Evolutionary conservation across 2,888 invertebrate genomes (phyloP), one percentile per base, ranked within the genome.

Genomic region (Tricholauxania praeusta): DNA sequence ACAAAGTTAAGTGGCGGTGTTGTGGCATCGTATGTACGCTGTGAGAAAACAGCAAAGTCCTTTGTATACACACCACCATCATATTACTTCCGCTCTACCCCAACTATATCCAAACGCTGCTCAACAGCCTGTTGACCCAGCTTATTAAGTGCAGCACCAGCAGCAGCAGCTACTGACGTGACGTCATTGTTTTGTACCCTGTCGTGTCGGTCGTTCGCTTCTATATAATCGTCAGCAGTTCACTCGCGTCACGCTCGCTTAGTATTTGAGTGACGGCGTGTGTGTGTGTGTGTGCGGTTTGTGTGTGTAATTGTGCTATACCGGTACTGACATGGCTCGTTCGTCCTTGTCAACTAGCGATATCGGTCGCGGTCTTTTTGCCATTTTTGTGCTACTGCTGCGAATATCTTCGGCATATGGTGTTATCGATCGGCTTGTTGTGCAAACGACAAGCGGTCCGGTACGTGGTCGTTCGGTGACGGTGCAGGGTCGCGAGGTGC

Each of bases 401-500:
- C 84, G 80, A 72, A 77, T 86, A 76, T 80, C 79, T 73, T 79
- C 82, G 74, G 84, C 85, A 19, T 81, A 83, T 74, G 84, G 84
- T 76, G 85, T 86, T 76, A 86, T 87, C 85, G 95, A 95, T 85
- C 93, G 94, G 0, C 89, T 95, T 75, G 92, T 95, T 71, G 94
- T 96, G 63, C 93, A 94, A 86, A 96, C 96, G 32, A 93, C 92
- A 78, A 93, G 92, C 81, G 96, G 96, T 1, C 90, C 93, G 74
- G 92, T 96, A 72, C 92, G 94, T 77, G 96, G 96, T 28, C 91
- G 92, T 80, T 91, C 94, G 19, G 93, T 93, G 83, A 92, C 93
- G 76, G 93, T 96, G 79, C 89, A 96, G 87, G 93, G 95, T 68
- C 91, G 95, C 71, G 93, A 97, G 86, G 94, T 96, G 48, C 95